Percentiles rank a stretch among this genome's conserved stretches.
These are phyloP conservation scores for Laodelphax striatellus DNA, from an alignment of 1,140 invertebrate species.

Conservation along the genomic window DNA sequence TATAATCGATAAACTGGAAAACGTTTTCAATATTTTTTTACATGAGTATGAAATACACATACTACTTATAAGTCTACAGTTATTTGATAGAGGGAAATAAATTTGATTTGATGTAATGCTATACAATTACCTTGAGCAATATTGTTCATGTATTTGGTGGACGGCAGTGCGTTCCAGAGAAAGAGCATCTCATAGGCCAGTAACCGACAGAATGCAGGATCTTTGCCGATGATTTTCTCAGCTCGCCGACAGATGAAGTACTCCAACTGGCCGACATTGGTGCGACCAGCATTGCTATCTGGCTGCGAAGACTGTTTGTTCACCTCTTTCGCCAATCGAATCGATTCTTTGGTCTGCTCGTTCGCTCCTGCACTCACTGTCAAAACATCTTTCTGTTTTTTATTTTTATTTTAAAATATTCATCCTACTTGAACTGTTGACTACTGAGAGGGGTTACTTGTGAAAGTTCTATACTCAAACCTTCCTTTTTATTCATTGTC, in stretches of 20 bases:
- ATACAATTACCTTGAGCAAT: constrained; percentile 14
- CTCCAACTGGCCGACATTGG: neutral
- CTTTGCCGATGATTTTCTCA: neutral
- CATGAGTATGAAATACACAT: too few species aligned
- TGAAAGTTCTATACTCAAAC: too few species aligned
- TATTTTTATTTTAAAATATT: too few species aligned
- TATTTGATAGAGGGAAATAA: too few species aligned
- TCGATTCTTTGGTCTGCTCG: constrained; percentile 3
- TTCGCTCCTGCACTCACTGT: constrained; percentile 12
- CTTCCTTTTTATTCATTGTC: too few species aligned
- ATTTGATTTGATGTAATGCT: neutral
- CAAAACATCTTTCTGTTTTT: too few species aligned
- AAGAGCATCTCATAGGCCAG: constrained; percentile 56
- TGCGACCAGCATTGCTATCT: neutral
- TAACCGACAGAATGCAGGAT: constrained; percentile 30
- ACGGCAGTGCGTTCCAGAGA: constrained; percentile 58
- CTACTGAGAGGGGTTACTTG: too few species aligned
- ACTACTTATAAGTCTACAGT: too few species aligned
- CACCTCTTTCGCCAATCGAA: constrained; percentile 4
- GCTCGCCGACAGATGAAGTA: constrained; percentile 9
- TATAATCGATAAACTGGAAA: too few species aligned
- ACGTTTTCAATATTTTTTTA: too few species aligned
- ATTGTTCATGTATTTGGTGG: constrained; percentile 21
- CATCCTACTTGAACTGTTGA: too few species aligned
- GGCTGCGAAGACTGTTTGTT: neutral